Evolutionary conservation across 2,797 vertebrate genomes (phyloP).

Genomic region (Spinus pinus): DNA sequence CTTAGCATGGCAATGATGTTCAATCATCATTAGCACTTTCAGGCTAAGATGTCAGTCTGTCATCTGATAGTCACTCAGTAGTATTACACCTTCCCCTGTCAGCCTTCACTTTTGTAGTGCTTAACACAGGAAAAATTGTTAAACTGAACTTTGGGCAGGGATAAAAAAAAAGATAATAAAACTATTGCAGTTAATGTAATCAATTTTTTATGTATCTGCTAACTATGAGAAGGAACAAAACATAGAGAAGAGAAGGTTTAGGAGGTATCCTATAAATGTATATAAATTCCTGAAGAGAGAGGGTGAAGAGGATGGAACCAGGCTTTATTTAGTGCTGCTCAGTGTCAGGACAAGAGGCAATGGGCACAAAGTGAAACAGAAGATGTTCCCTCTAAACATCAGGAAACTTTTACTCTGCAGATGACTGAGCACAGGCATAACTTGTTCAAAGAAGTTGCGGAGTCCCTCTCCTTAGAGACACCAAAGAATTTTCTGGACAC

Average conservation of each 20-base stretch:
- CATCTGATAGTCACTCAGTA: neutral
- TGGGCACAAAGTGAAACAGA: neutral
- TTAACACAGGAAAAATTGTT: neutral
- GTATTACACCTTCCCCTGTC: neutral
- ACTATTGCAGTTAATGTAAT: neutral
- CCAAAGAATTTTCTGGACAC: neutral
- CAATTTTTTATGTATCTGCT: neutral
- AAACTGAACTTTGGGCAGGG: neutral
- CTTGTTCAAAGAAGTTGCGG: neutral
- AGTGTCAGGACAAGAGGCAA: neutral
- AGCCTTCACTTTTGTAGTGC: neutral
- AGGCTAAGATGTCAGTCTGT: neutral
- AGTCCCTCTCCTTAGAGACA: neutral
- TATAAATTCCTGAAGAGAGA: neutral
- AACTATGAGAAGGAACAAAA: fast-evolving
- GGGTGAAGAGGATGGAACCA: neutral
- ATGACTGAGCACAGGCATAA: neutral
- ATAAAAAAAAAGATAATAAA: neutral
- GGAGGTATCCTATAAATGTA: neutral
- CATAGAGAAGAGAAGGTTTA: neutral
- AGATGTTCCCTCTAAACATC: neutral
- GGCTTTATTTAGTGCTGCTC: neutral
- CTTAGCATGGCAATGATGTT: neutral
- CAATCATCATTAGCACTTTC: neutral
- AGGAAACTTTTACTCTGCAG: neutral